These are phyloP conservation scores for Apotomis capreana DNA, from an alignment of 2,888 invertebrate genomes.

Conservation along the genomic window DNA sequence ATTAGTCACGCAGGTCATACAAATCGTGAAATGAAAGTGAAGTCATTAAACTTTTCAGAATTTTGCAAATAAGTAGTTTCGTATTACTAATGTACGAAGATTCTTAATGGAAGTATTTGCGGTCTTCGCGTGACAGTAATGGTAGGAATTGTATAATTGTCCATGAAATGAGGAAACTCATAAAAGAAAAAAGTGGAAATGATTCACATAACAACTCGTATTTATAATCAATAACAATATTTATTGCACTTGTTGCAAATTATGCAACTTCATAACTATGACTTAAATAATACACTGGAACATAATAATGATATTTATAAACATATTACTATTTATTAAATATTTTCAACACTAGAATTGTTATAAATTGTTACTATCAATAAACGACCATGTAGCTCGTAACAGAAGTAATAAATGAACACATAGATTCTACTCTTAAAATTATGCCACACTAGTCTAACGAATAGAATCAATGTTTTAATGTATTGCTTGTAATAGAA, in stretches of 20 bases:
- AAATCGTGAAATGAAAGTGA: background rate
- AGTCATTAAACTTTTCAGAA: background rate
- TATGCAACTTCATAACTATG: too few relatives aligned
- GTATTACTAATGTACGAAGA: background rate
- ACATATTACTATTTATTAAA: too few relatives aligned
- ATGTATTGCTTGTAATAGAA: too few relatives aligned
- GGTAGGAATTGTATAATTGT: background rate
- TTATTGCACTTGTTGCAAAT: too few relatives aligned
- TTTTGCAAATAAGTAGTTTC: background rate
- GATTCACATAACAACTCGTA: background rate
- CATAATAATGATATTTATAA: too few relatives aligned
- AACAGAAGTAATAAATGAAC: too few relatives aligned
- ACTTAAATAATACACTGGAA: too few relatives aligned
- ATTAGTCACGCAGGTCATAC: conserved; percentile 10
- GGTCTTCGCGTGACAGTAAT: conserved; percentile 10
- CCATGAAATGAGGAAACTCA: conserved; percentile 18
- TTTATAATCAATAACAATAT: background rate
- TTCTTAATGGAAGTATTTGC: background rate
- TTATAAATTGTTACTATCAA: too few relatives aligned
- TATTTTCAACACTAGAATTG: background rate
- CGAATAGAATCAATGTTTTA: too few relatives aligned
- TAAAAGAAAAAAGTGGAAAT: background rate
- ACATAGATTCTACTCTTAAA: too few relatives aligned
- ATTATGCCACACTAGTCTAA: too few relatives aligned
- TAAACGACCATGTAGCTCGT: too few relatives aligned